Evolutionary conservation across 2,797 vertebrate genomes (phyloP).

Genomic region (Chelon labrosus): DNA sequence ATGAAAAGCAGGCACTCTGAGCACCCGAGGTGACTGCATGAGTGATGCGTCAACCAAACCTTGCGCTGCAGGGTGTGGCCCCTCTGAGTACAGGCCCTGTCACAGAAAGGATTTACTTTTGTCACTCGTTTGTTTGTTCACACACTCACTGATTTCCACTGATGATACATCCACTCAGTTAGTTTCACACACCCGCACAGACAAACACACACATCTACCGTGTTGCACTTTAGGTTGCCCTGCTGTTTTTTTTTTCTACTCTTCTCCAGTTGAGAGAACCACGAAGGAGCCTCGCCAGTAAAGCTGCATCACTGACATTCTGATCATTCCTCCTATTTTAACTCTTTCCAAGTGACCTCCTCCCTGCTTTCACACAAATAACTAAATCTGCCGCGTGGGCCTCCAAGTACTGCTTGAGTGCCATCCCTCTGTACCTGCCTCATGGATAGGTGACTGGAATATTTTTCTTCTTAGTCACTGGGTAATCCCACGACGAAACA

Average conservation of each 20-base stretch:
- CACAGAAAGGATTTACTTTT: conserved; percentile 36
- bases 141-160: conserved; percentile 14
- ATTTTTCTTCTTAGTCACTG: conserved; percentile 53
- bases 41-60: conserved; percentile 44
- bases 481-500: conserved; percentile 15
- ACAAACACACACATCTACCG: conserved; percentile 35
- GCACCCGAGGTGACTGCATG: conserved; percentile 36
- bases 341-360: conserved; percentile 66
- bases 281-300: conserved; percentile 57
- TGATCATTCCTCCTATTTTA: conserved; percentile 78
- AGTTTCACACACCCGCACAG: conserved; percentile 12
- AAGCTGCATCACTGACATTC: conserved; percentile 81
- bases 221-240: neutral
- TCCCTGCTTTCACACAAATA: conserved; percentile 56
- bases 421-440: neutral
- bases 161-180: conserved; percentile 43
- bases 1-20: conserved; percentile 24
- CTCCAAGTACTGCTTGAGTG: neutral
- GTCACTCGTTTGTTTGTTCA: conserved; percentile 26
- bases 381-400: conserved; percentile 7
- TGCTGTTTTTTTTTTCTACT: neutral
- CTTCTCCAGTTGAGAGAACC: conserved; percentile 57
- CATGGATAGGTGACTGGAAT: conserved; percentile 51
- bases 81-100: conserved; percentile 37
- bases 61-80: conserved; percentile 64